Evolutionary conservation across 2,888 invertebrate genomes (phyloP), one percentile per base, ranked within the genome.

Genomic region (Eustalomyia histrio): DNA sequence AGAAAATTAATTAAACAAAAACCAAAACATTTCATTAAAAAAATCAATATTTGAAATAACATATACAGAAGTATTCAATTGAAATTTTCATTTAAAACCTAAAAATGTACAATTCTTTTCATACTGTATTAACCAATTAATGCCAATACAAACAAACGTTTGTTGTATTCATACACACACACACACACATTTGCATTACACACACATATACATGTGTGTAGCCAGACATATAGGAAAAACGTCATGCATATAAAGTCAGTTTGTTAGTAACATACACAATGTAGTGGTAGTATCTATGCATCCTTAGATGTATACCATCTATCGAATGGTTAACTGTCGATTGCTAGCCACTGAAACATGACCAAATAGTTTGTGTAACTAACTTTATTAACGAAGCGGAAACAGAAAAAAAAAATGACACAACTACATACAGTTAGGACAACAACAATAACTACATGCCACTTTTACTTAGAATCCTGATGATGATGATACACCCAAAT

Each of bases 341-440:
- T 76, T 76, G 80, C 73, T 39, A 53, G 76, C 80, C 80, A 80
- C 69, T 80, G 80, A 64, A 80, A 80, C 80, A 80, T 76, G 80
- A 80, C 80, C 80, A 65, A 76, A 76, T 68, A 69, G 80, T 85
- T 85, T 87, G 85, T 87, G 86, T 86, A 86, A 87, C 88, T 88
- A 88, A 87, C 87, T 88, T 87, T 86, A 88, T 87, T 87, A 88
- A 87, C 88, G 85, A 87, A 87, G 84, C 88, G 87, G 86, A 87
- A 86, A 86, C 86, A 86, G 85, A 21, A 87, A 86, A 84, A 29
- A 29, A 29, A 29, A 29, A 6, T 29, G 80, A 74, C 68, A 80
- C 47, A 80, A 43, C 78, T 83, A 83, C 79, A 67, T 74, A 17
- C 57, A 29, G 57, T 53, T 35, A 73, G 8, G 14, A 39, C 52